phyloP scores from a whole-genome alignment of 2,797 vertebrate genomes.

The Parauchenoglanis punctatus region DNA sequence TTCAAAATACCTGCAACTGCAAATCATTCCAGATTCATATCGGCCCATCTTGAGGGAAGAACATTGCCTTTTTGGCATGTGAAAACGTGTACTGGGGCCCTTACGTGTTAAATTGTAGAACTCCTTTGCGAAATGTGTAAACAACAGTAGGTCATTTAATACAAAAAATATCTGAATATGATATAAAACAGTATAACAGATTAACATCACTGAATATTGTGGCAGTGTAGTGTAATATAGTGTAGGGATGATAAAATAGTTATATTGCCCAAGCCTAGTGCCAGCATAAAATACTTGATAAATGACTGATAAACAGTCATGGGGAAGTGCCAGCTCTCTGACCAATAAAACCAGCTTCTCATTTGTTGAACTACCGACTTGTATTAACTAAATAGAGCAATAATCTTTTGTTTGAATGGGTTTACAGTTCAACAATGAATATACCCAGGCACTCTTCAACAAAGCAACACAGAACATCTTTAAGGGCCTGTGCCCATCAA shows the following conservation, averaged over 20 bases:
- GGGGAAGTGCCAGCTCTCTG: constrained; percentile 2
- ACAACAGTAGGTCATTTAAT: neutral
- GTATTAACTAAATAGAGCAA: neutral
- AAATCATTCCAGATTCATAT: neutral
- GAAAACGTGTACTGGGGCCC: neutral
- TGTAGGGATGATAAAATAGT: neutral
- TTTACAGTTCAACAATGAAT: neutral
- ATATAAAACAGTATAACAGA: neutral
- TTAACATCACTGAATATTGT: neutral
- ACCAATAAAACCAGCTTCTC: neutral
- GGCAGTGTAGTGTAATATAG: neutral
- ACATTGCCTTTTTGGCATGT: neutral
- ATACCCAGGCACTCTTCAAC: neutral
- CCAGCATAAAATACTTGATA: neutral
- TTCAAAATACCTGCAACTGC: neutral
- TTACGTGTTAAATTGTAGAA: neutral
- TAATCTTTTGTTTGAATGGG: neutral
- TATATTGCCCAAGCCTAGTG: neutral
- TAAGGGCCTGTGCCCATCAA: no score
- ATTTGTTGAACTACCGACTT: neutral
- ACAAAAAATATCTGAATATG: neutral
- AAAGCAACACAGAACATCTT: neutral
- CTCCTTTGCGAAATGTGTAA: neutral
- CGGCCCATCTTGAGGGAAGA: neutral
- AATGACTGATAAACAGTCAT: neutral